These are phyloP conservation scores for Timandra comae DNA, from an alignment of 2,888 invertebrate genomes.

Conservation along the genomic window DNA sequence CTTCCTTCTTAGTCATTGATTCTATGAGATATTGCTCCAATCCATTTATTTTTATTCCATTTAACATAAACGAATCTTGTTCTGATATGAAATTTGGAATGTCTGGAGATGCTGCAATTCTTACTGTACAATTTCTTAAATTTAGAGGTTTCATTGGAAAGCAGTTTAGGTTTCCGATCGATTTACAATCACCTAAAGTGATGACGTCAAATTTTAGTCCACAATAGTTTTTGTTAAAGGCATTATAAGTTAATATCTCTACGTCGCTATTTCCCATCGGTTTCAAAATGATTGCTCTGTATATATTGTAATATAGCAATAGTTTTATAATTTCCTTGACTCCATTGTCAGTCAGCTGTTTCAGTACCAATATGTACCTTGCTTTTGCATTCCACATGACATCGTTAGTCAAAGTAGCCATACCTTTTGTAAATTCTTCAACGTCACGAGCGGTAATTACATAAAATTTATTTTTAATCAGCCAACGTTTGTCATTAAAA, in stretches of 20 bases:
- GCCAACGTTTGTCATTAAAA: constrained; percentile 26
- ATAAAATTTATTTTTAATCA: constrained; percentile 31
- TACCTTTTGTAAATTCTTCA: constrained; percentile 22
- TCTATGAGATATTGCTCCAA: constrained; percentile 45
- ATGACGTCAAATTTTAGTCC: constrained; percentile 15
- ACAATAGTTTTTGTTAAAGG: constrained; percentile 37
- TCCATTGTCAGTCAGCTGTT: constrained; percentile 18
- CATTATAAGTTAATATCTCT: constrained; percentile 31
- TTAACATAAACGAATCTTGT: constrained; percentile 21
- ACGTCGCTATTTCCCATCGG: constrained; percentile 15
- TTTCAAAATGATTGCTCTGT: constrained; percentile 33
- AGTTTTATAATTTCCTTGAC: constrained; percentile 26
- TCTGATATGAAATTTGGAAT: constrained; percentile 33
- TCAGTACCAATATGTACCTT: constrained; percentile 32
- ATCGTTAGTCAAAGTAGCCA: constrained; percentile 32
- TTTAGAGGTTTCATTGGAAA: neutral
- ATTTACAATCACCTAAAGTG: neutral
- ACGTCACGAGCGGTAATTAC: constrained; percentile 32
- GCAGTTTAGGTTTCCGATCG: neutral
- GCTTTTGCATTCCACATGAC: constrained; percentile 46
- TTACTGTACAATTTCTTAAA: constrained; percentile 13
- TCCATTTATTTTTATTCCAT: constrained; percentile 28
- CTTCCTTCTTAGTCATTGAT: constrained; percentile 31
- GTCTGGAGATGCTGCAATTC: constrained; percentile 34
- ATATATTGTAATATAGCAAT: constrained; percentile 31